Conservation (phyloP, 2,888 invertebrate genomes). For the Schizotus pectinicornis region DNA sequence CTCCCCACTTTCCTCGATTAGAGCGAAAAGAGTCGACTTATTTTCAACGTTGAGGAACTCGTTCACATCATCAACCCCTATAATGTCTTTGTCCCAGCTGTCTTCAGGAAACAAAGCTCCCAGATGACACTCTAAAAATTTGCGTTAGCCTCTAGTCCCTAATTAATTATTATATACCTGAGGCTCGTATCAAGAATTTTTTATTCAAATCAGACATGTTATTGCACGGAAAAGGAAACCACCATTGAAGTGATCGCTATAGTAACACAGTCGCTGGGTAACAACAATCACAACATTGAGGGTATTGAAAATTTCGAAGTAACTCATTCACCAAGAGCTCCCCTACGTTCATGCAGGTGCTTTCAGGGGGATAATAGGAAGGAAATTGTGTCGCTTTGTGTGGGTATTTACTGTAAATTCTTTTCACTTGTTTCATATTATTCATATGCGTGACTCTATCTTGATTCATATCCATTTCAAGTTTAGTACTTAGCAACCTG, state of each 20-base stretch:
- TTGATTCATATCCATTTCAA: slow-evolving; percentile 14
- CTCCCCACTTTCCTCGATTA: slow-evolving; percentile 54
- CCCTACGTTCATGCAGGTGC: slow-evolving; percentile 31
- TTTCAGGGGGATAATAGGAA: slow-evolving; percentile 38
- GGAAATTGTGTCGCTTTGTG: slow-evolving; percentile 23
- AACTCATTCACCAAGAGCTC: slow-evolving; percentile 36
- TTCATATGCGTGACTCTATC: slow-evolving; percentile 22
- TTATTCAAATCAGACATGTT: slow-evolving; percentile 42
- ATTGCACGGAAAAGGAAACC: not conserved
- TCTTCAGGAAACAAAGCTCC: slow-evolving; percentile 44
- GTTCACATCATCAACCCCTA: slow-evolving; percentile 54
- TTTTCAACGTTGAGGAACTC: slow-evolving; percentile 61
- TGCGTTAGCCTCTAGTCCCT: slow-evolving; percentile 2
- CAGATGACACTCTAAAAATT: slow-evolving; percentile 45
- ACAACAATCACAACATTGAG: not conserved
- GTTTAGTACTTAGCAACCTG: slow-evolving; percentile 14
- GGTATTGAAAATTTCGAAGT: not conserved
- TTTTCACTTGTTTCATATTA: slow-evolving; percentile 9
- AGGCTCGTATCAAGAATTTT: slow-evolving; percentile 44
- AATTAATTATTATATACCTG: slow-evolving; percentile 40
- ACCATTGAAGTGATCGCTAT: too few relatives aligned
- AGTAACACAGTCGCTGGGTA: not conserved
- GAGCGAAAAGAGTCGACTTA: slow-evolving; percentile 58
- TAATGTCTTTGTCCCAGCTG: slow-evolving; percentile 46
- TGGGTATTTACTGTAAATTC: slow-evolving; percentile 16